Evolutionary conservation across 2,888 invertebrate genomes (phyloP).

Genomic region (Chalcis sispes): DNA sequence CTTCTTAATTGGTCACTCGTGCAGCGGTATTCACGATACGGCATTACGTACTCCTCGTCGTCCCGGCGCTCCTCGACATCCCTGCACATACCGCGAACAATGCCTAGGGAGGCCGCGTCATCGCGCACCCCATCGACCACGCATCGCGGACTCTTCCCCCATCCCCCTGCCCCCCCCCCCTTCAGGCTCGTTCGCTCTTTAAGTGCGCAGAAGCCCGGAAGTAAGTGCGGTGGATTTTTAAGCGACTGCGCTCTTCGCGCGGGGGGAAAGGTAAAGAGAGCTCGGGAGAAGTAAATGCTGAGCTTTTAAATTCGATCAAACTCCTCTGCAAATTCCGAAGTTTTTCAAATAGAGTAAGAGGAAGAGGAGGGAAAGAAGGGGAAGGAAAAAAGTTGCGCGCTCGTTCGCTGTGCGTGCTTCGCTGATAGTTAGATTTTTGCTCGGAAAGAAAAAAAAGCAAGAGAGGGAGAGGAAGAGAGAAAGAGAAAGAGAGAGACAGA

Average conservation of each 20-base stretch:
- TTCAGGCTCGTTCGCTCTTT: too few relatives aligned
- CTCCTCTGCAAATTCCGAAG: not conserved
- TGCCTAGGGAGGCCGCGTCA: not conserved
- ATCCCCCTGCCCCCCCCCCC: too few relatives aligned
- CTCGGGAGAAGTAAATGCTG: constrained; percentile 32
- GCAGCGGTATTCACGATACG: constrained; percentile 33
- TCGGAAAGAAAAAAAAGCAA: not conserved
- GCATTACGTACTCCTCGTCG: constrained; percentile 35
- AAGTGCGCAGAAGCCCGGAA: constrained; percentile 27
- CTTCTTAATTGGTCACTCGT: constrained; percentile 54
- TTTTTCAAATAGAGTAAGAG: too few relatives aligned
- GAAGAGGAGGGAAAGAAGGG: not conserved
- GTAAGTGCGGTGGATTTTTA: constrained; percentile 40
- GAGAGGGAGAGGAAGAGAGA: not conserved
- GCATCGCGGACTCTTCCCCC: constrained; percentile 14
- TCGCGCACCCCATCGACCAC: constrained; percentile 14
- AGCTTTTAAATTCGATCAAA: constrained; percentile 44
- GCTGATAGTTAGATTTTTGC: constrained; percentile 31
- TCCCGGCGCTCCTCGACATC: not conserved
- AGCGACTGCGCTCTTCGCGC: not conserved
- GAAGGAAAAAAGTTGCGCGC: not conserved
- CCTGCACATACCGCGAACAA: constrained; percentile 28
- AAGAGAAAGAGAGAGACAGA: too few relatives aligned
- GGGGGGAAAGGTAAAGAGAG: constrained; percentile 15
- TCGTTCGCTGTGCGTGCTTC: not conserved